Conservation (phyloP, 2,888 invertebrate species). For the Lepetodrilus schrolli region DNA sequence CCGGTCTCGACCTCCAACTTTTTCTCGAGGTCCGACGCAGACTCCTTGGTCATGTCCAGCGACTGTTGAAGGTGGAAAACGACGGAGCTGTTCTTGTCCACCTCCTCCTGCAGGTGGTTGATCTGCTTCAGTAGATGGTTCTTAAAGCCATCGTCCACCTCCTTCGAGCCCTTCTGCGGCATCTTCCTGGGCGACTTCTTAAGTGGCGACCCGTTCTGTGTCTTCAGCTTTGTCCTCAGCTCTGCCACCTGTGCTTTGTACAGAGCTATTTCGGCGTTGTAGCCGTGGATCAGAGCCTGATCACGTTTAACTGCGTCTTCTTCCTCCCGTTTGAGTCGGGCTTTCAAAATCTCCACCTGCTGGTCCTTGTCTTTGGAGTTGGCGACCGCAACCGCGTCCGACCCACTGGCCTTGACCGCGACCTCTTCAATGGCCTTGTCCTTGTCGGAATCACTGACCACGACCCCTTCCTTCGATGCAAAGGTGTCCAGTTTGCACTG, state of each 20-base stretch:
- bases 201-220: slow-evolving; percentile 34
- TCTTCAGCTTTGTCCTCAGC: slow-evolving; percentile 25
- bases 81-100: slow-evolving; percentile 48
- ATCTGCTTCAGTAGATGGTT: slow-evolving; percentile 47
- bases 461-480: no score
- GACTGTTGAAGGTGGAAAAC: slow-evolving; percentile 49
- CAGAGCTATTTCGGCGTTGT: slow-evolving; percentile 62
- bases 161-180: slow-evolving; percentile 37
- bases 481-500: background rate
- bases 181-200: slow-evolving; percentile 40
- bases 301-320: slow-evolving; percentile 59
- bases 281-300: slow-evolving; percentile 66
- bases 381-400: no score
- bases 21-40: slow-evolving; percentile 45
- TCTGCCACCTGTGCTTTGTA: slow-evolving; percentile 55
- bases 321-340: slow-evolving; percentile 50
- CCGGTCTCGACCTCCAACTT: slow-evolving; percentile 36
- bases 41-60: slow-evolving; percentile 45
- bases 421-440: no score
- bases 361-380: no score
- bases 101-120: slow-evolving; percentile 46
- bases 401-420: no score
- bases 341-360: slow-evolving; percentile 43
- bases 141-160: slow-evolving; percentile 36
- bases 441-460: no score